phyloP scores from a whole-genome alignment of 2,888 invertebrate species.

The Ochropleura leucogaster region DNA sequence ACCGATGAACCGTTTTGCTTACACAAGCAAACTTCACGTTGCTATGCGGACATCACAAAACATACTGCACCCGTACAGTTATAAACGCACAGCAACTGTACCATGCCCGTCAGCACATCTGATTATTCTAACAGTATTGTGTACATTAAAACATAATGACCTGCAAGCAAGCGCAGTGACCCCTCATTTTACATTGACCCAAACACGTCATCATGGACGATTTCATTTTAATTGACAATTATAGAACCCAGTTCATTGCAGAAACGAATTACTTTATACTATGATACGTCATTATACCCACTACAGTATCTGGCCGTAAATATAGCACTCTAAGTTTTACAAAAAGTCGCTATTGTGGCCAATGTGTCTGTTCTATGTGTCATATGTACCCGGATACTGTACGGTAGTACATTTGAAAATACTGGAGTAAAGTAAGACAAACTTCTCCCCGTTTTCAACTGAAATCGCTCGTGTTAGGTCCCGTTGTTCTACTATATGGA shows the following conservation, averaged over 20 bases:
- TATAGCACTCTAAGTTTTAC: background rate
- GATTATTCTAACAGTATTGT: conserved; percentile 31
- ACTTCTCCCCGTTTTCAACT: background rate
- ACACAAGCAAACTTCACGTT: background rate
- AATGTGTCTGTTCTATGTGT: background rate
- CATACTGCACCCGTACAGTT: conserved; percentile 21
- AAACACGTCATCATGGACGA: conserved; percentile 17
- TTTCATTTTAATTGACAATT: conserved; percentile 40
- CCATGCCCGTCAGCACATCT: conserved; percentile 2
- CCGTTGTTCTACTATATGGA: background rate
- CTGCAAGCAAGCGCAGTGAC: conserved; percentile 43
- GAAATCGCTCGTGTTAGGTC: background rate
- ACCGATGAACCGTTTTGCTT: background rate
- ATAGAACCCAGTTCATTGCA: conserved; percentile 19
- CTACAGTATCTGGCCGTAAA: background rate
- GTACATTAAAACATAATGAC: conserved; percentile 26
- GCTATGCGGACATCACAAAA: conserved; percentile 15
- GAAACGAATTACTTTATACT: background rate
- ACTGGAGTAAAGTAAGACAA: background rate
- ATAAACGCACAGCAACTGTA: conserved; percentile 26
- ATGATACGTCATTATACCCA: background rate
- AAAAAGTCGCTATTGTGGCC: background rate
- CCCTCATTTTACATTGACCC: conserved; percentile 33
- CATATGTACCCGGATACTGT: background rate
- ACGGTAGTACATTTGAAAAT: background rate